phyloP scores from a whole-genome alignment of 2,888 invertebrate genomes.

The Agriopis leucophaearia region DNA sequence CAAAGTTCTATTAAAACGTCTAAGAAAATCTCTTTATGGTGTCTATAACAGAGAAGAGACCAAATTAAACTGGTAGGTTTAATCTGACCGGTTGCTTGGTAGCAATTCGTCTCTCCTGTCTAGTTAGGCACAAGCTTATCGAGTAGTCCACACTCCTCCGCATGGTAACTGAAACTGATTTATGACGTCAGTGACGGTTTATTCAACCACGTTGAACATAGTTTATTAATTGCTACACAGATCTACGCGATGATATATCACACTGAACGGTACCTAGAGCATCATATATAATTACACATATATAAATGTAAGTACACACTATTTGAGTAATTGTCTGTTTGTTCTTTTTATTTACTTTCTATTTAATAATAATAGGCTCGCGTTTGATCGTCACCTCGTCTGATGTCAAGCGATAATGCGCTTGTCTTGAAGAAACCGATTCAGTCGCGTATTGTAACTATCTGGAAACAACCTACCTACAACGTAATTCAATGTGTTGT shows the following conservation, averaged over 20 bases:
- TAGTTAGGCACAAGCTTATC: constrained; percentile 72
- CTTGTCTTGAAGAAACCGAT: no score
- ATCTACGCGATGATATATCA: constrained; percentile 49
- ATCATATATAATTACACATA: neutral
- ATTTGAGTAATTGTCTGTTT: no score
- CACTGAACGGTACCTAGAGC: neutral
- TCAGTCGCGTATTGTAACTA: no score
- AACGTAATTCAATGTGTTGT: no score
- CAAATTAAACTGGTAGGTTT: constrained; percentile 57
- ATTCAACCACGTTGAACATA: constrained; percentile 62
- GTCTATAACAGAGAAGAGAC: constrained; percentile 52
- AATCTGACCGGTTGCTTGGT: constrained; percentile 47
- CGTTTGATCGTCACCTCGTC: no score
- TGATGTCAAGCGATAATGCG: no score
- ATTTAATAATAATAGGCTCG: no score
- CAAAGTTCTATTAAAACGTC: constrained; percentile 40
- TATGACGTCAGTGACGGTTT: constrained; percentile 72
- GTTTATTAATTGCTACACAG: constrained; percentile 67
- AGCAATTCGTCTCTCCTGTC: constrained; percentile 73
- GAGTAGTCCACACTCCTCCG: constrained; percentile 68
- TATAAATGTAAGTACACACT: neutral
- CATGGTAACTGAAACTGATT: constrained; percentile 80
- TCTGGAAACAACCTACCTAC: no score
- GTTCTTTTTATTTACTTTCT: no score
- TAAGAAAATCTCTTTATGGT: constrained; percentile 46